Base-by-base conservation (phyloP, 92 coral and sea anemone genomes). In the Heteractis magnifica region DNA sequence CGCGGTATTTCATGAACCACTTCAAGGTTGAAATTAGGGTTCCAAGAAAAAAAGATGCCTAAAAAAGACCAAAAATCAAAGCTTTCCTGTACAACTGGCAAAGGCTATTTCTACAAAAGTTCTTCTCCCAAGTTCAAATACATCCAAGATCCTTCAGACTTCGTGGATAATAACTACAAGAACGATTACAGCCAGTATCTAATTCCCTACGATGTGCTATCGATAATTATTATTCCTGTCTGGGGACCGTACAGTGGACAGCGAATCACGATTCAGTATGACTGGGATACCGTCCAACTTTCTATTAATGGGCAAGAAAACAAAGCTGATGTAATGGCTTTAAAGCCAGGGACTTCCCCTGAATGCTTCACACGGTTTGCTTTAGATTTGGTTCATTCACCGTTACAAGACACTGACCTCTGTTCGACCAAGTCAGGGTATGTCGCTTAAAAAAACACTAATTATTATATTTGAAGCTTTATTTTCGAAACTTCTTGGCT, bases 281-380 rank as follows among this genome's bases (percentile, higher is more conserved):
- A 90, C 81, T 90, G 92, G 92, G 90, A 90, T 79, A 86, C 65
- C 79, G 82, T 90, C 18, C 49, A 65, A 6, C 85, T 90, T 18
- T 51, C 64, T 21, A 74, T 86, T 73, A 81, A 72, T 72, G 85
- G 65, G 1, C 79, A 90, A 68, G 84, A 90, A 77, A 15, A 49
- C 60, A 16, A 71, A 50, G 81, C 80, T 83, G 84, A 86, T 88
- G 90, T 90, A 84, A 90, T 90, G 90, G 56, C 80, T 83, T 59
- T 90, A 51, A 79, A 88, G 10, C 56, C 90, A 78, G 92, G 92
- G 90, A 86, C 87, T 90, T 90, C 92, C 92, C 90, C 92, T 76
- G 87, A 86, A 56, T 51, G 75, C 8, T 56, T 90, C n/a, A 14
- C 51, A 11, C 70, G 92, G 20, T 83, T 90, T n/a, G 78, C 87